Conservation (phyloP, 2,113 vertebrate species). For the Geococcyx californianus region DNA sequence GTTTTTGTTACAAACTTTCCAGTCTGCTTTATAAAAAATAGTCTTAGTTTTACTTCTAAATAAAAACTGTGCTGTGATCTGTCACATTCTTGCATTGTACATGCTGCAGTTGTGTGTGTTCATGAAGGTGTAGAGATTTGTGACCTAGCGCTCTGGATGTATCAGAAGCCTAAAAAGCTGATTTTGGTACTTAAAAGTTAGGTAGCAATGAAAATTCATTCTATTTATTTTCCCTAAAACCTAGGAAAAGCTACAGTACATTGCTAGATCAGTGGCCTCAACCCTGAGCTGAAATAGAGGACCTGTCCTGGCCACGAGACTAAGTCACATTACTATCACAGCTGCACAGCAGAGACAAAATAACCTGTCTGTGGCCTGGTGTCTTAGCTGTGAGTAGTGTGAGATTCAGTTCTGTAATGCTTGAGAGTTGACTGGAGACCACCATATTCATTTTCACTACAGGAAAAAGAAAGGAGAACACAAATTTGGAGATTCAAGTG, state of each 20-base stretch:
- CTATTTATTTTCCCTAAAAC: slow-evolving; percentile 54
- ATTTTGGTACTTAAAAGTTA: slow-evolving; percentile 61
- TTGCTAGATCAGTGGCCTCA: slow-evolving; percentile 66
- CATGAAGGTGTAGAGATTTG: slow-evolving; percentile 36
- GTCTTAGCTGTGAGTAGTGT: neutral
- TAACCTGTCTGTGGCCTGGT: neutral
- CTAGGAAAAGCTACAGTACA: slow-evolving; percentile 66
- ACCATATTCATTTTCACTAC: slow-evolving; percentile 35
- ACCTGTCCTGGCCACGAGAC: slow-evolving; percentile 40
- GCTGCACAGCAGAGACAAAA: slow-evolving; percentile 28
- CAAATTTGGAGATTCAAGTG: slow-evolving; percentile 3
- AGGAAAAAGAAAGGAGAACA: neutral
- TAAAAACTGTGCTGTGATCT: slow-evolving; percentile 72
- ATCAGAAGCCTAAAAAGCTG: slow-evolving; percentile 62
- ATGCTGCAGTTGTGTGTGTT: slow-evolving; percentile 33
- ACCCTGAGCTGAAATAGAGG: slow-evolving; percentile 61
- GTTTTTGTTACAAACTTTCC: slow-evolving; percentile 62
- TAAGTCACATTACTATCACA: slow-evolving; percentile 26
- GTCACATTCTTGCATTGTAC: slow-evolving; percentile 64
- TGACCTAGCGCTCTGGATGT: slow-evolving; percentile 50
- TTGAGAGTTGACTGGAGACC: slow-evolving; percentile 16
- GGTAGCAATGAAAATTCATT: slow-evolving; percentile 60
- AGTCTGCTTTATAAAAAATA: slow-evolving; percentile 71
- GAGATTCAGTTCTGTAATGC: slow-evolving; percentile 3
- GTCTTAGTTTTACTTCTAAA: slow-evolving; percentile 63